These are phyloP conservation scores for Tupaia chinensis DNA, from an alignment of 2,113 vertebrate species.

Conservation along the genomic window DNA sequence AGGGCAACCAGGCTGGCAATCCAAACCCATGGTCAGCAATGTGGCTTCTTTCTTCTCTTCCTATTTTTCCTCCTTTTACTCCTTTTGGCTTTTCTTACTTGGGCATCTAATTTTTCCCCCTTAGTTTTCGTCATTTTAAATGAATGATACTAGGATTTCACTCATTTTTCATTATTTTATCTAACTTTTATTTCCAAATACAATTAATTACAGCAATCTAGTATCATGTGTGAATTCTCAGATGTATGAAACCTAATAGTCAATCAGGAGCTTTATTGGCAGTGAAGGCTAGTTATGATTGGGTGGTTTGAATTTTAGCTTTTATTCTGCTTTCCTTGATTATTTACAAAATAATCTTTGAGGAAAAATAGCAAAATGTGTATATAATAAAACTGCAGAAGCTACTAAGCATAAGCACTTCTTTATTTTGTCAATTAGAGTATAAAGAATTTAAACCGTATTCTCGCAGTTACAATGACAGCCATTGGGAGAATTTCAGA, in stretches of 20 bases:
- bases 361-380: not conserved
- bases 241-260: not conserved
- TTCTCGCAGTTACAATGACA: not conserved
- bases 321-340: not conserved
- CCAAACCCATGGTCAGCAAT: too few species aligned
- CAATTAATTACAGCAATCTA: not conserved
- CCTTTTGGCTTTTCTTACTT: not conserved
- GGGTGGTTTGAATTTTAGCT: not conserved
- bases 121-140: not conserved
- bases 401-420: not conserved
- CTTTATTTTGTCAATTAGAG: constrained; percentile 3
- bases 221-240: not conserved
- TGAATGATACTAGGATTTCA: not conserved
- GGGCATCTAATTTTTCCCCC: not conserved
- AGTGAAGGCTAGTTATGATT: not conserved
- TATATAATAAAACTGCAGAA: not conserved
- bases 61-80: not conserved
- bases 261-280: not conserved
- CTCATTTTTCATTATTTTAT: constrained; percentile 16
- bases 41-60: not conserved
- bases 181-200: not conserved
- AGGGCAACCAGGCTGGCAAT: too few species aligned
- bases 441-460: not conserved
- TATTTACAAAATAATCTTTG: not conserved
- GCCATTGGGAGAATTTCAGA: not conserved